Base-by-base conservation (phyloP, 2,797 vertebrate species). In the Etheostoma nigrum region DNA sequence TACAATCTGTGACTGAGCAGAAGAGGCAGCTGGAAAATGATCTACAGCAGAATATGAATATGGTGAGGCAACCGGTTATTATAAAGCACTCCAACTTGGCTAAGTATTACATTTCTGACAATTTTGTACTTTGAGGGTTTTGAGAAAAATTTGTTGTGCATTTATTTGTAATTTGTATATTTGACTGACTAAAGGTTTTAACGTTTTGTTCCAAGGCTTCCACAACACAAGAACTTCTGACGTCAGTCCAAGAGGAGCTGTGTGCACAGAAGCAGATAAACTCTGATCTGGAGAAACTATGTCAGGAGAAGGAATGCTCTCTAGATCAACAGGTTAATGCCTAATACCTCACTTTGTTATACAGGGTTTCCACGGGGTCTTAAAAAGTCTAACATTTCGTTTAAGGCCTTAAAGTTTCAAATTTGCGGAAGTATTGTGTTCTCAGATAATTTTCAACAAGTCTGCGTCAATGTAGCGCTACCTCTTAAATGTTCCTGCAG, bases 171-270 rank as follows among this genome's bases (percentile, higher is more conserved):
- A 2, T 25, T 11, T 40, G 36, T 40, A 40, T 40, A 47, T 68
- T 36, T 19, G 18, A 25, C 13, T 59, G 30, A 55, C 4, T 19
- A 18, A 36, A 48, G 14, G 36, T 40, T 3, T 21, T 33, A 18
- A 21, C 5, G 2, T 63, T 72, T 65, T 67, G 7, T 57, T 72
- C 68, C 1, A 12, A 88, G 89, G 61, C 48, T 52, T 64, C 48
- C 3, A 59, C 60, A 14, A 65, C 72, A 25, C 60, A 81, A 62
- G 60, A 71, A 21, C 76, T 75, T 19, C 11, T 88, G 21, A 62
- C 53, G 21, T 76, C 74, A 0, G 67, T 84, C 36, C 79, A 84
- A 13, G 66, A 79, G 10, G 66, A 90, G 68, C 59, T 90, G 14
- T 2, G 6, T 49, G 59, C 78, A 12, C 76, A 86, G 67, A 77